phyloP scores from a whole-genome alignment of 2,888 invertebrate species.

The Acronicta psi region DNA sequence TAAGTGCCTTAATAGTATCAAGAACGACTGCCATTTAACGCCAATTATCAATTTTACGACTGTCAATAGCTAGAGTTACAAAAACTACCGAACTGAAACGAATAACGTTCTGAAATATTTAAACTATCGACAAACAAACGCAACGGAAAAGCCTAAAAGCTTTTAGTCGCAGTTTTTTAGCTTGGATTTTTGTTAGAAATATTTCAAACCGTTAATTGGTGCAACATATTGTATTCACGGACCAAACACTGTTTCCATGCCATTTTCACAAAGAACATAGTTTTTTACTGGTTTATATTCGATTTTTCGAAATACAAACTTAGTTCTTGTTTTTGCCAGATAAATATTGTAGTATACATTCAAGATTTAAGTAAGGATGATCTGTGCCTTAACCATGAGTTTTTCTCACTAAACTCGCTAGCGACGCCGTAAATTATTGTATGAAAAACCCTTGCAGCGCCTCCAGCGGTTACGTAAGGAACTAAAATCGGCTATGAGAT shows the following conservation, averaged over 20 bases:
- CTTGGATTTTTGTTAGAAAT: conserved; percentile 25
- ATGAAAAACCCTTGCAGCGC: too few relatives aligned
- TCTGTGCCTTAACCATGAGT: too few relatives aligned
- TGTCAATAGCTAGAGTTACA: background rate
- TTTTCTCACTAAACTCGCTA: too few relatives aligned
- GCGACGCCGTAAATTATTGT: too few relatives aligned
- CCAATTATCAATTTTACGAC: background rate
- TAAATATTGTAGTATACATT: too few relatives aligned
- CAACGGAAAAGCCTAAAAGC: conserved; percentile 29
- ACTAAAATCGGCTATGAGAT: too few relatives aligned
- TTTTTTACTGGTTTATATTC: too few relatives aligned
- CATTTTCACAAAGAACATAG: background rate
- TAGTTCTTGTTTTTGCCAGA: too few relatives aligned
- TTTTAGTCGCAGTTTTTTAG: conserved; percentile 10
- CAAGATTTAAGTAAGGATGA: too few relatives aligned
- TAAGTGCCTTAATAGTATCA: too few relatives aligned
- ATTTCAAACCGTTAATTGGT: conserved; percentile 29
- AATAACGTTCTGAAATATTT: conserved; percentile 7
- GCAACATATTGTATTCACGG: background rate
- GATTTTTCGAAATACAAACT: too few relatives aligned
- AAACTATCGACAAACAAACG: conserved; percentile 19
- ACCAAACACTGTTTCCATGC: background rate
- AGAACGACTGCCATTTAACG: background rate
- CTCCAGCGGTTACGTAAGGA: too few relatives aligned
- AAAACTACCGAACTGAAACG: conserved; percentile 1